Percentiles rank a stretch among this genome's conserved stretches.
Conservation (phyloP, 2,113 vertebrate species). For the Todiramphus chloris region DNA sequence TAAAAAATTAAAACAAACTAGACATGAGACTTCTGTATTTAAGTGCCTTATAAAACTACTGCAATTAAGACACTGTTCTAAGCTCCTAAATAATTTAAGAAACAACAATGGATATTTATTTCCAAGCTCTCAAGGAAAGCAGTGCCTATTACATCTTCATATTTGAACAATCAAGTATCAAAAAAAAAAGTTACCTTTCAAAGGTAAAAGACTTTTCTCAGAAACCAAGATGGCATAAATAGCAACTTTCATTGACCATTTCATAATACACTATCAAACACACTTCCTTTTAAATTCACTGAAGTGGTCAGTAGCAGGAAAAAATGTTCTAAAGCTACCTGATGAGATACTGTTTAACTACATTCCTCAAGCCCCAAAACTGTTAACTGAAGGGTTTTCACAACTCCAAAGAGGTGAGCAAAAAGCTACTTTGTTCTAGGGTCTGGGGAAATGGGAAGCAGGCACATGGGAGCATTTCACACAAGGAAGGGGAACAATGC, state of each 20-base stretch:
- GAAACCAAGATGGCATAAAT: neutral
- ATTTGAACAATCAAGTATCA: neutral
- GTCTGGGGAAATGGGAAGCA: neutral
- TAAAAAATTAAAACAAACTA: constrained; percentile 47
- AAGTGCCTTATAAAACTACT: neutral
- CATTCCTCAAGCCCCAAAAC: neutral
- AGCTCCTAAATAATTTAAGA: neutral
- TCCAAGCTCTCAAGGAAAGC: neutral
- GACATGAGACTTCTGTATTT: constrained; percentile 9
- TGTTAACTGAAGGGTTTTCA: neutral
- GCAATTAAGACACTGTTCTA: neutral
- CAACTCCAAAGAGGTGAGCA: rapidly evolving
- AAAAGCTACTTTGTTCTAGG: neutral
- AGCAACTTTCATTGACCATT: neutral
- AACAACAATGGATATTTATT: neutral
- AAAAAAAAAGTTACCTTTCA: neutral
- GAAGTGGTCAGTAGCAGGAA: neutral
- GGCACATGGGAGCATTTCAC: neutral
- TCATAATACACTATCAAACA: neutral
- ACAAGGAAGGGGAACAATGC: rapidly evolving
- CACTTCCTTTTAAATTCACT: neutral
- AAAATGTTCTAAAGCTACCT: neutral
- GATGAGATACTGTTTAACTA: neutral
- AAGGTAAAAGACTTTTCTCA: neutral
- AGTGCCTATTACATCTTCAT: neutral